phyloP scores from a whole-genome alignment of 2,888 invertebrate species.

The Blastobasis lacticolella region DNA sequence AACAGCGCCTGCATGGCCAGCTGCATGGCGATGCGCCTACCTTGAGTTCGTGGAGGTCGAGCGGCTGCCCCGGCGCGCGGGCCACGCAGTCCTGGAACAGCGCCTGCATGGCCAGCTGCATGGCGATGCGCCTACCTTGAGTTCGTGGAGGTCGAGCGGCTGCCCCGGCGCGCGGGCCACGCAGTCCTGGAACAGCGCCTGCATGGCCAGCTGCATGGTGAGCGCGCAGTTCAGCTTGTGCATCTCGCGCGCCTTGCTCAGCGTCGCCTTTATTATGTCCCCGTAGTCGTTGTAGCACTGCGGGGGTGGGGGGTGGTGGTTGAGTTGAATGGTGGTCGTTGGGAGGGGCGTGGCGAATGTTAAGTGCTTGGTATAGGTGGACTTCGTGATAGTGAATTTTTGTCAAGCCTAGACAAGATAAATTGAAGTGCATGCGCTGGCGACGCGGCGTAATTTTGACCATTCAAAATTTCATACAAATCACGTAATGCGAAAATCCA shows the following conservation, averaged over 20 bases:
- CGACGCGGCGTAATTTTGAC: no score
- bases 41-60: constrained; percentile 91
- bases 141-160: constrained; percentile 89
- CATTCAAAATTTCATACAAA: no score
- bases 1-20: no score
- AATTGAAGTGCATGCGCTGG: no score
- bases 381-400: no score
- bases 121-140: constrained; percentile 87
- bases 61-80: constrained; percentile 78
- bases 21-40: no score
- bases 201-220: constrained; percentile 94
- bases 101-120: constrained; percentile 92
- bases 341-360: no score
- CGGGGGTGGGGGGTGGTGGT: neutral
- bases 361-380: no score
- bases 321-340: no score
- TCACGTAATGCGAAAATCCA: no score
- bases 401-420: no score
- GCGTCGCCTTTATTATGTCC: constrained; percentile 97
- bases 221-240: constrained; percentile 97
- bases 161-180: constrained; percentile 74
- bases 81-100: constrained; percentile 87
- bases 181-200: constrained; percentile 88
- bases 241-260: constrained; percentile 97
- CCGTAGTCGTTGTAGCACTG: constrained; percentile 98